phyloP scores from a whole-genome alignment of 2,888 invertebrate species.

The Ochropleura plecta region DNA sequence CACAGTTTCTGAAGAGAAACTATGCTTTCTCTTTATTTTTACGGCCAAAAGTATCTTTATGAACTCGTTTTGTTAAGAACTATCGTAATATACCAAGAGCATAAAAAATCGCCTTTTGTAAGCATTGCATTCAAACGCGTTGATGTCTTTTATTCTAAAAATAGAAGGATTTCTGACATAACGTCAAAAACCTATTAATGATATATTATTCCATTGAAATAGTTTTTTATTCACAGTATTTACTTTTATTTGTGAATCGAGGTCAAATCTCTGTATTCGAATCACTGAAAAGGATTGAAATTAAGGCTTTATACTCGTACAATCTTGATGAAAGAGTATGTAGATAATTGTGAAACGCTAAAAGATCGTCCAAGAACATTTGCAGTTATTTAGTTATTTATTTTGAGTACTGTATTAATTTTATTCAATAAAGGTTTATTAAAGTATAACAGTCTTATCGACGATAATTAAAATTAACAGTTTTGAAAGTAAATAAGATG shows the following conservation, averaged over 20 bases:
- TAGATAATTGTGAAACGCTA: conserved; percentile 13
- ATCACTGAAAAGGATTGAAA: conserved; percentile 25
- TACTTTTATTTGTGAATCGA: conserved; percentile 18
- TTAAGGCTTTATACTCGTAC: conserved; percentile 19
- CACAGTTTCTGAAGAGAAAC: conserved; percentile 19
- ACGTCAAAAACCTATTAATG: conserved; percentile 8
- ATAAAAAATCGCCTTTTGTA: neutral
- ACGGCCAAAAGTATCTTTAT: conserved; percentile 13
- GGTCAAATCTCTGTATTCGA: conserved; percentile 14
- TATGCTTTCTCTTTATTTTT: conserved; percentile 36
- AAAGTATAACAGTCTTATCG: neutral
- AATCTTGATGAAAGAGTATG: conserved; percentile 35
- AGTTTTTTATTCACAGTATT: conserved; percentile 15
- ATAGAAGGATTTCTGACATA: neutral
- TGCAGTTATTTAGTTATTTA: conserved; percentile 22
- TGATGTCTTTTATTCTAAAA: conserved; percentile 55
- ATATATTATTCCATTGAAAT: conserved; percentile 6
- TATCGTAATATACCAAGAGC: conserved; percentile 16
- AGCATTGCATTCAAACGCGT: conserved; percentile 27
- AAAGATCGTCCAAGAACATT: conserved; percentile 16
- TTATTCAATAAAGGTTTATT: conserved; percentile 6
- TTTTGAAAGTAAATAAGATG: neutral
- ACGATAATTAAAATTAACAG: neutral
- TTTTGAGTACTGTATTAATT: conserved; percentile 25
- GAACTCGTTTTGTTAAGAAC: conserved; percentile 16